A percentile compares a stretch with the other conserved stretches of the same genome.
phyloP scores from a whole-genome alignment of 2,888 invertebrate genomes.

The Catocala fraxini region DNA sequence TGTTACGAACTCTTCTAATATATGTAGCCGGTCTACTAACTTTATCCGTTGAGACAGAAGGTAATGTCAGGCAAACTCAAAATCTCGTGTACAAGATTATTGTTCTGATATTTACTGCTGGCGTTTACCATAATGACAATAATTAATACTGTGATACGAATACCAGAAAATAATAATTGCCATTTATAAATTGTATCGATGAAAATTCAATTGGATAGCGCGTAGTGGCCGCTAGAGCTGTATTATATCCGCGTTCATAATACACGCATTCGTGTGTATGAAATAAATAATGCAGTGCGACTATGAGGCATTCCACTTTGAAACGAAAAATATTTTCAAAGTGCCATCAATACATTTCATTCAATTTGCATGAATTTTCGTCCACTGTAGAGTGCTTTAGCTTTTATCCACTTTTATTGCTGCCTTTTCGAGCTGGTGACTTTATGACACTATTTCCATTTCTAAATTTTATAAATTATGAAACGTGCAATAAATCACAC shows the following conservation, averaged over 20 bases:
- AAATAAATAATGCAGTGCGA: slow-evolving; percentile 50
- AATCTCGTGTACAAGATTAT: slow-evolving; percentile 13
- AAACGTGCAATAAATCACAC: not conserved
- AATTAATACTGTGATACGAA: slow-evolving; percentile 21
- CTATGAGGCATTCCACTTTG: slow-evolving; percentile 58
- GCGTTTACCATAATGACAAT: slow-evolving; percentile 13
- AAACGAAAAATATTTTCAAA: slow-evolving; percentile 73
- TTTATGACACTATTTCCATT: slow-evolving; percentile 51
- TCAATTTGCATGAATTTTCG: slow-evolving; percentile 78
- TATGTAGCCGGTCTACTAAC: slow-evolving; percentile 56
- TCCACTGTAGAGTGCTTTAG: slow-evolving; percentile 68
- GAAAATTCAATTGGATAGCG: slow-evolving; percentile 34
- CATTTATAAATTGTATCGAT: slow-evolving; percentile 24
- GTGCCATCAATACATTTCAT: slow-evolving; percentile 77
- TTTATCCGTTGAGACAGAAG: slow-evolving; percentile 37
- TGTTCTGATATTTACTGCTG: not conserved
- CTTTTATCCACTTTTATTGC: slow-evolving; percentile 73
- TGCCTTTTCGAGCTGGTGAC: slow-evolving; percentile 69
- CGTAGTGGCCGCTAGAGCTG: slow-evolving; percentile 20
- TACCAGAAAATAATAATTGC: slow-evolving; percentile 35
- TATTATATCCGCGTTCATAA: slow-evolving; percentile 22
- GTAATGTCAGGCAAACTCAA: slow-evolving; percentile 17
- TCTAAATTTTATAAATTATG: not conserved
- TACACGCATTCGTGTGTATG: slow-evolving; percentile 22
- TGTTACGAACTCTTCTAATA: slow-evolving; percentile 69